Conservation (phyloP, 2,888 invertebrate species). For the Pterobdella sp. region DNA sequence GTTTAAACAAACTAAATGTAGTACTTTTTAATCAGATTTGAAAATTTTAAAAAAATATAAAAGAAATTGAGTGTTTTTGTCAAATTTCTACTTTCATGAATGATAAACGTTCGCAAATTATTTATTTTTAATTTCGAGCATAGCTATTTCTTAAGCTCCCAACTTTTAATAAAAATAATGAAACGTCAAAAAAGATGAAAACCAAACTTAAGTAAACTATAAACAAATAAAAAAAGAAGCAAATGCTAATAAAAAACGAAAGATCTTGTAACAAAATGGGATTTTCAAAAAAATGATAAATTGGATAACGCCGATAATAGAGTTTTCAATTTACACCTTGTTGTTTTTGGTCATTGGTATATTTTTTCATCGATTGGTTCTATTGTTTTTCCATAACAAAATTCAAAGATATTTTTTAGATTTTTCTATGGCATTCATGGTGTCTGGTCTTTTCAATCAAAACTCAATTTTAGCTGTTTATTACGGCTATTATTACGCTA, state of each 20-base stretch:
- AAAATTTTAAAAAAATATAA: too few species aligned
- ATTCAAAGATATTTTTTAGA: not conserved
- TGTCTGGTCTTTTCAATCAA: constrained; percentile 1
- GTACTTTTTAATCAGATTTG: too few species aligned
- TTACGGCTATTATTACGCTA: constrained; percentile 8
- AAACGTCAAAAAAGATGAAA: not conserved
- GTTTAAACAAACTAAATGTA: too few species aligned
- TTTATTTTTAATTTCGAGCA: too few species aligned
- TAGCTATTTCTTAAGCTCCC: too few species aligned
- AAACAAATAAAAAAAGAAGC: not conserved
- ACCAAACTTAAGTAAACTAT: not conserved
- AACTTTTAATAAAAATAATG: not conserved
- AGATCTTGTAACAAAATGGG: not conserved
- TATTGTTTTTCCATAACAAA: not conserved
- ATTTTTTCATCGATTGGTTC: not conserved
- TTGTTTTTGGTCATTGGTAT: not conserved
- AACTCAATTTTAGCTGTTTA: not conserved
- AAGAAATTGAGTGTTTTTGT: too few species aligned
- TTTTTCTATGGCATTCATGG: constrained; percentile 6
- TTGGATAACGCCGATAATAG: not conserved
- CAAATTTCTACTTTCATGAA: too few species aligned
- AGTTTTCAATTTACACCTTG: not conserved
- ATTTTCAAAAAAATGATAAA: not conserved
- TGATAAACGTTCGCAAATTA: too few species aligned
- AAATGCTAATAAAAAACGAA: not conserved